Conservation (phyloP, 2,888 invertebrate species). For the Hydrotaea diabolus region DNA sequence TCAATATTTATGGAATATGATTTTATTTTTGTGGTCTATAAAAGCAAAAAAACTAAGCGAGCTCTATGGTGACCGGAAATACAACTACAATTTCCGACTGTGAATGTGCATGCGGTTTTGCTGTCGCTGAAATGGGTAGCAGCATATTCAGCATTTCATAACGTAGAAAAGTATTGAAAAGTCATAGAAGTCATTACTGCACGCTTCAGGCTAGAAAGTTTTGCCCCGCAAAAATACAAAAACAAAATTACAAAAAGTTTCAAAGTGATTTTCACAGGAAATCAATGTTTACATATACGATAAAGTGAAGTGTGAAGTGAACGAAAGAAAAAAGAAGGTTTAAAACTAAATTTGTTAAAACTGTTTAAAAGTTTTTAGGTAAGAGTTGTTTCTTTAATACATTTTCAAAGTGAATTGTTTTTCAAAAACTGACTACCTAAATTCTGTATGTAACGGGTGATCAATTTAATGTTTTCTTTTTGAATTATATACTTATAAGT, state of each 20-base stretch:
- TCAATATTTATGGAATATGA: slow-evolving; percentile 54
- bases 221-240: neutral
- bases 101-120: slow-evolving; percentile 8
- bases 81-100: neutral
- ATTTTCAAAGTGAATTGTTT: too few relatives aligned
- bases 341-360: neutral
- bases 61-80: slow-evolving; percentile 60
- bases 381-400: too few relatives aligned
- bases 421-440: too few relatives aligned
- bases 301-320: neutral
- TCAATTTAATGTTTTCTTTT: too few relatives aligned
- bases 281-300: too few relatives aligned
- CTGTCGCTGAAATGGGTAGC: neutral
- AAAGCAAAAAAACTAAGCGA: slow-evolving; percentile 6
- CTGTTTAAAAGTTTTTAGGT: neutral
- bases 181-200: slow-evolving; percentile 46
- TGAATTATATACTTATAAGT: too few relatives aligned
- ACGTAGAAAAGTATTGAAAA: slow-evolving; percentile 27
- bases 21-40: slow-evolving; percentile 33
- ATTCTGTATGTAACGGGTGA: too few relatives aligned
- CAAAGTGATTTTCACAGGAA: slow-evolving; percentile 51
- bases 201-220: slow-evolving; percentile 24
- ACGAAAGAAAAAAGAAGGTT: neutral
- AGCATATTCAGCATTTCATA: neutral
- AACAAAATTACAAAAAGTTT: slow-evolving; percentile 37